Base-by-base conservation (phyloP, 2,113 vertebrate genomes). In the Vulpes vulpes region DNA sequence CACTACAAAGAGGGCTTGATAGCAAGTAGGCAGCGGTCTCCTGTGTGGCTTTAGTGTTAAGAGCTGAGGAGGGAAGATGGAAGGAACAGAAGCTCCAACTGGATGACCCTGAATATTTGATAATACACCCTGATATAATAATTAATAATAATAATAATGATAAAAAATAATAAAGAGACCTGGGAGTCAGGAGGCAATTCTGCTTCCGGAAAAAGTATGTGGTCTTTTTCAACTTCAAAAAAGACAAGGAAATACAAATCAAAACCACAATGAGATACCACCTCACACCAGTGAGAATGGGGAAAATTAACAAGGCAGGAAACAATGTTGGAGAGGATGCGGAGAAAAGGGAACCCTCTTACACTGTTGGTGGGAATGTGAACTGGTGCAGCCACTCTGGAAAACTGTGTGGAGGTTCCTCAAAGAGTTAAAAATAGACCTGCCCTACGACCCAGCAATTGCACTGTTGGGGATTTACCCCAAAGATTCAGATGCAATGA, bases 161-260 rank as follows among this genome's bases (percentile, higher is more conserved):
- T 23, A 94, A 87, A 94, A 94, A 87, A 94, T 89, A 94, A 97
- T 94, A 84, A 97, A 98, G 96, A 95, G 79, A 91, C 79, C 96
- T 81, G 94, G 82, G 81, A 96, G 94, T 91, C 89, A 95, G 25
- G 97, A 53, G 59, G 60, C 87, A 98, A 60, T 92, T 91, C 94
- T 91, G 94, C n/a, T 91, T 64, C 89, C 92, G 67, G 86, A 65
- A 98, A 98, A 90, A 67, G 27, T 73, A 35, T 8, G 3, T 86
- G 96, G 57, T 1, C 93, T 91, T 67, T 97, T 94, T 32, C 96
- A 67, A 62, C 23, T 51, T 65, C 92, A n/a, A 92, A 94, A 95
- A 98, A 91, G 69, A 19, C 88, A 32, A 88, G 7, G 11, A 30
- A 35, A 35, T 35, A 35, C 35, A 35, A 35, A 35, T 35, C 35